Conservation (phyloP, 1,140 invertebrate genomes). For the Tetramorium parvispinum region DNA sequence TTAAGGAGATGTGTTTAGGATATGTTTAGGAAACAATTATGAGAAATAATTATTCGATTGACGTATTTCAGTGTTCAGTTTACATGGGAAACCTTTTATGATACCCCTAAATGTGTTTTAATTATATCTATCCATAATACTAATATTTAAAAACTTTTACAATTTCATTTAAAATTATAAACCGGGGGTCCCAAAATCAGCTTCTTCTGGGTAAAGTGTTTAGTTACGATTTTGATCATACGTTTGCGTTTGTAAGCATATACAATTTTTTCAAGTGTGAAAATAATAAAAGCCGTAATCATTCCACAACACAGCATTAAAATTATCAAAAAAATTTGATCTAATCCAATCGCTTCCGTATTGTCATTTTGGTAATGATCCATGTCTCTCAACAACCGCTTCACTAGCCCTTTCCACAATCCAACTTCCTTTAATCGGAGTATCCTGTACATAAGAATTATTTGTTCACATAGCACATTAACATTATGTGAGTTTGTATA, state of each 20-base stretch:
- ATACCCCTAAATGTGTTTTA: too few relatives aligned
- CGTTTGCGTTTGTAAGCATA: not conserved
- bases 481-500: not conserved
- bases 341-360: conserved; percentile 40
- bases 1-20: too few relatives aligned
- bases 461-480: not conserved
- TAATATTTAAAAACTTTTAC: too few relatives aligned
- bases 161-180: too few relatives aligned
- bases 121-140: too few relatives aligned
- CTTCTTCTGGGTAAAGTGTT: too few relatives aligned
- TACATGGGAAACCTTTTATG: too few relatives aligned
- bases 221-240: too few relatives aligned
- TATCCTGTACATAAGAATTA: conserved; percentile 53
- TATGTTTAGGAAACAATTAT: too few relatives aligned
- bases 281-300: conserved; percentile 50
- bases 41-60: too few relatives aligned
- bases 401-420: conserved; percentile 48
- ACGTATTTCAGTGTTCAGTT: too few relatives aligned
- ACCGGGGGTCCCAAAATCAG: too few relatives aligned
- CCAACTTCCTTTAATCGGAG: conserved; percentile 71
- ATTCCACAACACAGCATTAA: conserved; percentile 51
- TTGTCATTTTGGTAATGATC: not conserved
- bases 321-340: conserved; percentile 68
- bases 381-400: conserved; percentile 59
- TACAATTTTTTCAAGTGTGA: conserved; percentile 57